phyloP scores from a whole-genome alignment of 2,888 invertebrate species.

The Yponomeuta sedellus region DNA sequence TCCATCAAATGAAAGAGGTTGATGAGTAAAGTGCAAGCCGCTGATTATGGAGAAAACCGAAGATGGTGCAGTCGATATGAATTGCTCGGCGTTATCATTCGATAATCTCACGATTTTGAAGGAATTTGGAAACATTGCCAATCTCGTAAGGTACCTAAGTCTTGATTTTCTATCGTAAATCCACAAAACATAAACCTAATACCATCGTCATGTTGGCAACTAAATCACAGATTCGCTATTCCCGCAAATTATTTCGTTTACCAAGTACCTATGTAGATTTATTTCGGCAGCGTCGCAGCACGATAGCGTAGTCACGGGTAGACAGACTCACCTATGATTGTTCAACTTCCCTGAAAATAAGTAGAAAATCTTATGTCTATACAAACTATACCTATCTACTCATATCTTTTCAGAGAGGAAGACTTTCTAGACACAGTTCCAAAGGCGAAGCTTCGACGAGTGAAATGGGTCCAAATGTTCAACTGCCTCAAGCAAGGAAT shows the following conservation, averaged over 20 bases:
- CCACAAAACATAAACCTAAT: background rate
- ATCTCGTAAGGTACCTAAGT: slow-evolving; percentile 56
- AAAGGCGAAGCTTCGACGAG: slow-evolving; percentile 52
- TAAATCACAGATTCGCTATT: too few relatives aligned
- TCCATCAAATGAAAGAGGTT: too few relatives aligned
- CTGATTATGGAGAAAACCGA: slow-evolving; percentile 6
- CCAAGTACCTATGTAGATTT: too few relatives aligned
- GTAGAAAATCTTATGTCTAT: too few relatives aligned
- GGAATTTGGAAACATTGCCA: slow-evolving; percentile 61
- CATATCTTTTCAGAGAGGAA: slow-evolving; percentile 45
- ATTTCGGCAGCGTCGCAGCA: too few relatives aligned
- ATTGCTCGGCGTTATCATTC: slow-evolving; percentile 43
- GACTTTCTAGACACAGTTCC: slow-evolving; percentile 64
- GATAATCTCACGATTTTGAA: slow-evolving; percentile 60
- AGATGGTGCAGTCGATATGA: slow-evolving; percentile 13
- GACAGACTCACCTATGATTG: too few relatives aligned
- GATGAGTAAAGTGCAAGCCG: too few relatives aligned
- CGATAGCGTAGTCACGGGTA: too few relatives aligned
- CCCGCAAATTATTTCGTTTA: too few relatives aligned
- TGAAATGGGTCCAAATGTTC: slow-evolving; percentile 67
- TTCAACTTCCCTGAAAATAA: slow-evolving; percentile 11
- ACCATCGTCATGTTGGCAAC: too few relatives aligned
- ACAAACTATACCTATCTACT: too few relatives aligned
- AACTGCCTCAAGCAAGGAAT: slow-evolving; percentile 60
- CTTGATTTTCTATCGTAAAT: background rate